Conservation (phyloP, 1,140 invertebrate genomes). For the Epicauta chinensis region DNA sequence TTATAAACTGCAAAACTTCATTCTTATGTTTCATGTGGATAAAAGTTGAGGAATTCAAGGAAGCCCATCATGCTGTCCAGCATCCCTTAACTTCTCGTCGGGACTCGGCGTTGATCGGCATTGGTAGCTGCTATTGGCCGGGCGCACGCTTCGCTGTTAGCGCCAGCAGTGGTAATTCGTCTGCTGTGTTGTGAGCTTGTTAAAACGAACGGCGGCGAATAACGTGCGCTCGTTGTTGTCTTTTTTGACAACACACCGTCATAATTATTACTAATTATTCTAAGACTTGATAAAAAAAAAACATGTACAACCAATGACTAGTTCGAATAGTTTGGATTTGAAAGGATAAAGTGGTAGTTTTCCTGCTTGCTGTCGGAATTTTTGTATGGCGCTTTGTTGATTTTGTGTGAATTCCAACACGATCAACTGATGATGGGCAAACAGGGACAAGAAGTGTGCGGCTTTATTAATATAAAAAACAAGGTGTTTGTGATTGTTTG, state of each 20-base stretch:
- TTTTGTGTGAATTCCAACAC: background rate
- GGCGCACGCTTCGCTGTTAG: constrained; percentile 26
- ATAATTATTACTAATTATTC: no score
- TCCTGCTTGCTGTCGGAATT: no score
- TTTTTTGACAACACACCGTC: no score
- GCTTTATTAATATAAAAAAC: constrained; percentile 1
- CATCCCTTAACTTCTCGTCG: constrained; percentile 15
- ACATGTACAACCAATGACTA: no score
- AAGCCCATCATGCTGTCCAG: no score
- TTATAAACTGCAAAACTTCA: background rate
- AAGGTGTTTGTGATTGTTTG: constrained; percentile 16
- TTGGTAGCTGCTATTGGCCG: constrained; percentile 22
- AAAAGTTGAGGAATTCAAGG: background rate
- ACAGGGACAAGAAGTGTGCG: background rate
- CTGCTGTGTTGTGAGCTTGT: constrained; percentile 17
- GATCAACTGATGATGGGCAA: constrained; percentile 3
- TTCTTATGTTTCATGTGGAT: background rate
- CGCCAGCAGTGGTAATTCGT: constrained; percentile 25
- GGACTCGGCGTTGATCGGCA: constrained; percentile 18
- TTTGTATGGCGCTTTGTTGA: background rate
- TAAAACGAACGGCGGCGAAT: background rate
- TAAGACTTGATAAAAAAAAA: no score
- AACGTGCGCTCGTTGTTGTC: background rate
- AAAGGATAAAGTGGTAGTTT: no score
- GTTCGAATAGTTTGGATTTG: no score